A percentile compares a stretch with the other conserved stretches of the same genome.
phyloP scores from a whole-genome alignment of 1,140 invertebrate genomes.

The Arion vulgaris region DNA sequence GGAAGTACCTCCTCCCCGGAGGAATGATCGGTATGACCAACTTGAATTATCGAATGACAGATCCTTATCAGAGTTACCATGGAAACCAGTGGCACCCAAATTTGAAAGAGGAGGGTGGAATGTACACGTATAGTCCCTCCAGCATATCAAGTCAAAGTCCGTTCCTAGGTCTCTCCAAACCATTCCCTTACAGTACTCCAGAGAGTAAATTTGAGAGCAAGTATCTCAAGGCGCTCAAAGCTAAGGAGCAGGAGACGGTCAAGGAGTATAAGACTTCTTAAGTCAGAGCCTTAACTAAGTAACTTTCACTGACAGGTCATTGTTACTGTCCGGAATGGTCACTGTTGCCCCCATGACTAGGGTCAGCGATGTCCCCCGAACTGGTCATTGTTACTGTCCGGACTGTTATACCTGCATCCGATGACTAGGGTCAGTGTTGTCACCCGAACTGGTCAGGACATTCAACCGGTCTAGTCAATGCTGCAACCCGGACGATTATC shows the following conservation, averaged over 20 bases:
- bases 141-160: conserved; percentile 36
- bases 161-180: conserved; percentile 44
- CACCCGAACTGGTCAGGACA: too few species aligned
- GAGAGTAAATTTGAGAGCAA: conserved; percentile 39
- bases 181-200: conserved; percentile 38
- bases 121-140: conserved; percentile 40
- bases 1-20: conserved; percentile 31
- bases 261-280: conserved; percentile 36
- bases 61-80: conserved; percentile 17
- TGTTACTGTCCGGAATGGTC: too few species aligned
- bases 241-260: conserved; percentile 41
- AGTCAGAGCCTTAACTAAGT: too few species aligned
- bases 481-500: too few species aligned
- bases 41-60: conserved; percentile 33
- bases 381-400: too few species aligned
- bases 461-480: too few species aligned
- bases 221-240: conserved; percentile 42
- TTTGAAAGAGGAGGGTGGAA: not conserved
- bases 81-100: conserved; percentile 22
- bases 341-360: too few species aligned
- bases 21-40: conserved; percentile 43
- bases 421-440: too few species aligned
- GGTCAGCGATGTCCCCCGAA: too few species aligned
- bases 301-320: too few species aligned
- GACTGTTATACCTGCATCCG: too few species aligned